phyloP scores from a whole-genome alignment of 1,140 invertebrate species.

The Drosophila grimshawi region DNA sequence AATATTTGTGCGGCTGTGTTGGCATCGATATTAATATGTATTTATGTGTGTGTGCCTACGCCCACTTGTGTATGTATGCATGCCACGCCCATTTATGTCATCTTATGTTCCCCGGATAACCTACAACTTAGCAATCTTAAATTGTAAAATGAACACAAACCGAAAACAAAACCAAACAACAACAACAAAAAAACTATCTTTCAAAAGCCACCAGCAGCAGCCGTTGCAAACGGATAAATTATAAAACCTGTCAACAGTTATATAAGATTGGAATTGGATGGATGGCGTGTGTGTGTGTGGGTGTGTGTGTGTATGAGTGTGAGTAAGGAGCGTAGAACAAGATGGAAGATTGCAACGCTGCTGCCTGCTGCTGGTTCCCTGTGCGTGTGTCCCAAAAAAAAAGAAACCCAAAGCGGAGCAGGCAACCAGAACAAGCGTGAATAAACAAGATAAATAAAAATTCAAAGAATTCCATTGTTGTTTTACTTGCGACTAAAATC shows the following conservation, averaged over 20 bases:
- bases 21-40: slow-evolving; percentile 30
- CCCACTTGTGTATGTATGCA: slow-evolving; percentile 17
- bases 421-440: slow-evolving; percentile 44
- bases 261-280: neutral
- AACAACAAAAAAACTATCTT: slow-evolving; percentile 18
- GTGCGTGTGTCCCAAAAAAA: slow-evolving; percentile 23
- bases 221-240: neutral
- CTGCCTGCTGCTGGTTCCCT: slow-evolving; percentile 28
- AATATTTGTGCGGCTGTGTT: slow-evolving; percentile 23
- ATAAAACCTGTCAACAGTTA: neutral
- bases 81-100: slow-evolving; percentile 11
- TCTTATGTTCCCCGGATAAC: slow-evolving; percentile 20
- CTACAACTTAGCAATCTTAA: slow-evolving; percentile 22
- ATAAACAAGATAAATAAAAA: slow-evolving; percentile 44
- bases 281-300: neutral
- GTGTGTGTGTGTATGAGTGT: neutral
- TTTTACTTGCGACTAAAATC: neutral
- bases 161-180: neutral
- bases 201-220: slow-evolving; percentile 26
- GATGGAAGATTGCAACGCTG: slow-evolving; percentile 10
- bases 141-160: neutral
- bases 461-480: neutral
- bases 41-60: slow-evolving; percentile 24
- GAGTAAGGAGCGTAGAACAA: neutral
- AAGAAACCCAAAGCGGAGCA: slow-evolving; percentile 10